Conservation (phyloP, 1,140 invertebrate genomes). For the Oedothorax gibbosus region DNA sequence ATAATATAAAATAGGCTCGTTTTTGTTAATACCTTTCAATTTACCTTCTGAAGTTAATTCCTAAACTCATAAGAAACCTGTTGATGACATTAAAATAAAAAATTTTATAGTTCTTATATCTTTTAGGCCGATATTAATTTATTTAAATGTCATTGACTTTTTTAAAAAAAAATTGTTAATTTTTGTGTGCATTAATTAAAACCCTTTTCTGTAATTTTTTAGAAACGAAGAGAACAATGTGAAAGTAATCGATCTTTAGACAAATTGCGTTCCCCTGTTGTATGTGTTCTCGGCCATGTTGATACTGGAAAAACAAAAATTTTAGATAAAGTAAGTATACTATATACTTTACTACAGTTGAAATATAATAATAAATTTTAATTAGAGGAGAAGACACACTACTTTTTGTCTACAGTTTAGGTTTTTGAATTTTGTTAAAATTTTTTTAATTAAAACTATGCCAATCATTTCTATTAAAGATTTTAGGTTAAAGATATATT, state of each 20-base stretch:
- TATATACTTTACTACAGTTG: background rate
- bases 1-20: no score
- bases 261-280: conserved; percentile 91
- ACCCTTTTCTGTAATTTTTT: conserved; percentile 58
- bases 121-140: background rate
- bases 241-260: conserved; percentile 84
- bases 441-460: background rate
- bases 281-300: conserved; percentile 99
- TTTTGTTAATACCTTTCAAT: no score
- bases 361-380: background rate
- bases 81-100: no score
- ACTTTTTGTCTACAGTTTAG: background rate
- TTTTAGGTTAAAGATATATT: no score
- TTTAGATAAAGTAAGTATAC: conserved; percentile 82
- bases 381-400: background rate
- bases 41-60: no score
- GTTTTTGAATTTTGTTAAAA: background rate
- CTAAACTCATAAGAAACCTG: no score
- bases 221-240: conserved; percentile 84
- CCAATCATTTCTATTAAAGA: no score
- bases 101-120: conserved; percentile 37
- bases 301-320: conserved; percentile 99
- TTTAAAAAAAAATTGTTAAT: background rate
- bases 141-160: background rate
- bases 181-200: background rate